A percentile compares a stretch with the other conserved stretches of the same genome.
These are phyloP conservation scores for Dendronephthya gigantea DNA, from an alignment of 64 coral and sea anemone species.

Conservation along the genomic window DNA sequence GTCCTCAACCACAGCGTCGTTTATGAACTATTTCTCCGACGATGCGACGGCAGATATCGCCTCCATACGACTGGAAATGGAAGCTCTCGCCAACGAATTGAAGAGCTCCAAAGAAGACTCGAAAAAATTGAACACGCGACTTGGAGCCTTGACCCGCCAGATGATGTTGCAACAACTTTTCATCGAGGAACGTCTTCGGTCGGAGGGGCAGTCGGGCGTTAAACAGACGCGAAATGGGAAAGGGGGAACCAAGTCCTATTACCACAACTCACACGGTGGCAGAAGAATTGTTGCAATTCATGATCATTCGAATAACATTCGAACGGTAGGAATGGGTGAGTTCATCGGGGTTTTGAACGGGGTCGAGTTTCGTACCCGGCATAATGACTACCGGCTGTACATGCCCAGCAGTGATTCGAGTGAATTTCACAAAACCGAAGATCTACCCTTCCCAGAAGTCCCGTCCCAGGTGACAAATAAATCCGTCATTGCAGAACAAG, in stretches of 20 bases:
- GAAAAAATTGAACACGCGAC: too few species aligned
- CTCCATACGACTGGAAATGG: too few species aligned
- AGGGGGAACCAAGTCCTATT: background rate
- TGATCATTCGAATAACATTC: slow-evolving; percentile 58
- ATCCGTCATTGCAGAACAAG: slow-evolving; percentile 10
- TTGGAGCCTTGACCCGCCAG: too few species aligned
- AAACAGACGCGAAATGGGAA: background rate
- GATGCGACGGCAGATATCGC: too few species aligned
- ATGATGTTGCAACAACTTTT: background rate
- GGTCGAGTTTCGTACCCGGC: slow-evolving; percentile 64
- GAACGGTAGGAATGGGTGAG: slow-evolving; percentile 59
- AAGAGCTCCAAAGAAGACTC: too few species aligned
- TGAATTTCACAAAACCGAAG: slow-evolving; percentile 35
- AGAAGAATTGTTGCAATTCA: slow-evolving; percentile 26
- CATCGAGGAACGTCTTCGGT: slow-evolving; percentile 6
- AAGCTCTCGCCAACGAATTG: too few species aligned
- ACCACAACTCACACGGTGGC: background rate
- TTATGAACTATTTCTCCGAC: too few species aligned
- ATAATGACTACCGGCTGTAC: slow-evolving; percentile 62
- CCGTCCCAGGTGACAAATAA: slow-evolving; percentile 41
- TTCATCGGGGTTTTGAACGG: slow-evolving; percentile 55
- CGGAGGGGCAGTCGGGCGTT: background rate
- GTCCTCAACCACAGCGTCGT: too few species aligned
- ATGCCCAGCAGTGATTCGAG: slow-evolving; percentile 19
- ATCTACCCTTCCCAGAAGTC: slow-evolving; percentile 55